Conservation (phyloP, 2,113 vertebrate species). For the Aramus guarauna region DNA sequence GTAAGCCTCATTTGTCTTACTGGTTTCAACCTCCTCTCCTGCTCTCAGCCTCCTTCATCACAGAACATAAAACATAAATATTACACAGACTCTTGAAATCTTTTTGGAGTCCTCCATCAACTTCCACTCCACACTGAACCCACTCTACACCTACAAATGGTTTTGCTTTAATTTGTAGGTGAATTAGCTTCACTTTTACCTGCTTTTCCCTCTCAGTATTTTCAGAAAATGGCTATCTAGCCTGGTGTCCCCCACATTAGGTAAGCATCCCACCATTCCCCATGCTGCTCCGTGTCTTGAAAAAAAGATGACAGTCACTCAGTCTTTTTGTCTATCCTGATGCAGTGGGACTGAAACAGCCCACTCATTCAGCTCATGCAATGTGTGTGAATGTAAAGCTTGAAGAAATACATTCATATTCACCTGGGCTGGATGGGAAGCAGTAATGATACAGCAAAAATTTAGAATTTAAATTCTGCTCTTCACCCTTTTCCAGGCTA, state of each 20-base stretch:
- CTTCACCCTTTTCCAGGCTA: background rate
- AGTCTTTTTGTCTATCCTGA: background rate
- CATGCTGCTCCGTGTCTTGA: background rate
- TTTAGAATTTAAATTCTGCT: background rate
- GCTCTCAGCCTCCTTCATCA: background rate
- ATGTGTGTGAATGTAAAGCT: fast-evolving
- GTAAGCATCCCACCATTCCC: background rate
- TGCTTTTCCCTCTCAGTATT: background rate
- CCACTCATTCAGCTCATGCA: background rate
- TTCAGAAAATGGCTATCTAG: background rate
- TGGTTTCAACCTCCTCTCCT: background rate
- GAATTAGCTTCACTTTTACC: background rate
- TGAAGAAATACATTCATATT: background rate
- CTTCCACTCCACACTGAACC: background rate
- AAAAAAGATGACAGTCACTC: background rate
- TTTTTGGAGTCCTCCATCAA: background rate
- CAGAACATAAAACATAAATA: background rate
- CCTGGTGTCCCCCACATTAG: background rate
- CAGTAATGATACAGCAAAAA: background rate
- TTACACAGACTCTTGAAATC: background rate
- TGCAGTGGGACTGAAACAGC: background rate
- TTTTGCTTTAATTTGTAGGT: background rate
- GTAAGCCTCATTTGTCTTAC: background rate
- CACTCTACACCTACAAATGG: background rate
- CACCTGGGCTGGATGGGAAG: background rate